Evolutionary conservation across 1,140 invertebrate genomes (phyloP).

Genomic region (Periplaneta americana): DNA sequence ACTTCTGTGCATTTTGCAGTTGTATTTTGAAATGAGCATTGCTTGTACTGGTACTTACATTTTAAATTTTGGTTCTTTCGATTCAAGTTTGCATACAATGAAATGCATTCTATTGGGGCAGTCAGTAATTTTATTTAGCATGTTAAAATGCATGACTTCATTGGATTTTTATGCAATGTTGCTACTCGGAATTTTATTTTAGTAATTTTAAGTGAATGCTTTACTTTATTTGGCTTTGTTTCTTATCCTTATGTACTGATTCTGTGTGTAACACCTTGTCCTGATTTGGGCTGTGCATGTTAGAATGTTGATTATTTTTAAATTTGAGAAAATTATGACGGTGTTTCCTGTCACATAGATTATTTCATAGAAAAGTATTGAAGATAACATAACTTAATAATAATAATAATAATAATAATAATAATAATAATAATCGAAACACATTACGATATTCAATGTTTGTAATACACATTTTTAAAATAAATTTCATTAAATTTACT

Average conservation of each 20-base stretch:
- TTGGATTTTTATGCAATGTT: neutral
- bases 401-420: too few species aligned
- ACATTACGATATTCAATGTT: too few species aligned
- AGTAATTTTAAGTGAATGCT: neutral
- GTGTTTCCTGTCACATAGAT: too few species aligned
- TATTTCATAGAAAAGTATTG: too few species aligned
- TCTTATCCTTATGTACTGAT: neutral
- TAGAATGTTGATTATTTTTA: neutral
- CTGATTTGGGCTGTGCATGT: neutral
- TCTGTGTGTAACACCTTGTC: neutral
- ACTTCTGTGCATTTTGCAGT: too few species aligned
- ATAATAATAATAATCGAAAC: too few species aligned
- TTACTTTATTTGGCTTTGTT: neutral
- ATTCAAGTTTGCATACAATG: neutral
- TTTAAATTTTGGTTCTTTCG: neutral
- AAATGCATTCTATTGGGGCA: neutral
- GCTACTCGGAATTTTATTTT: neutral
- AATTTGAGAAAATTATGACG: too few species aligned
- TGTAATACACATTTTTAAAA: too few species aligned
- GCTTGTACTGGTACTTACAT: too few species aligned
- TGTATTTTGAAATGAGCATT: too few species aligned
- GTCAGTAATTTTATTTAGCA: neutral
- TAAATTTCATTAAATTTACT: too few species aligned
- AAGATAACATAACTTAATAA: too few species aligned
- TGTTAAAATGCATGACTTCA: neutral